Percentiles rank a stretch among this genome's conserved stretches.
Evolutionary conservation across 1,140 invertebrate species (phyloP).

Genomic region (Aphelenchoides fujianensis): DNA sequence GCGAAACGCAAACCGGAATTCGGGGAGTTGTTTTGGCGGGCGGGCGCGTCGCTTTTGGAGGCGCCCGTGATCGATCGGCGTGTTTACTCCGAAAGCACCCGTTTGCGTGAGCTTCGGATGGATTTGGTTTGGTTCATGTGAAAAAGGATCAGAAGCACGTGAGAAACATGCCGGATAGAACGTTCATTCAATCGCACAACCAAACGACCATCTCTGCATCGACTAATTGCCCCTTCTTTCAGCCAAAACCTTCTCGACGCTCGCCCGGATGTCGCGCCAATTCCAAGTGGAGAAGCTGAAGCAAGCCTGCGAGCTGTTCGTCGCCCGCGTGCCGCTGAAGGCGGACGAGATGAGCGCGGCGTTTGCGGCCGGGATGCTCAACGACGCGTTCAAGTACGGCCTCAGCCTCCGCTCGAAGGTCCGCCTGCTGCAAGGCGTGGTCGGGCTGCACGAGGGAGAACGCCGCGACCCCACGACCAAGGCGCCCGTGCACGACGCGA

Average conservation of each 20-base stretch:
- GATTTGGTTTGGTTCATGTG: too few relatives aligned
- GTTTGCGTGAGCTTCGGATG: too few relatives aligned
- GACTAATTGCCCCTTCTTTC: constrained; percentile 16
- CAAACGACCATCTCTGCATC: not conserved
- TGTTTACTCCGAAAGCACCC: too few relatives aligned
- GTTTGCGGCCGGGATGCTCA: constrained; percentile 14
- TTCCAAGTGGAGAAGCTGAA: constrained; percentile 33
- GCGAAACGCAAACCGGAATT: too few relatives aligned
- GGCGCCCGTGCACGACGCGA: not conserved
- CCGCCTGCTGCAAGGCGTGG: constrained; percentile 24
- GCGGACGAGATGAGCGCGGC: not conserved
- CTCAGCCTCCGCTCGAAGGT: constrained; percentile 20
- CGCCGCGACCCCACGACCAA: not conserved
- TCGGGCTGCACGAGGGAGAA: constrained; percentile 4
- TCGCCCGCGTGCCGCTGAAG: constrained; percentile 22
- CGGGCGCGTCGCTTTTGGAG: not conserved
- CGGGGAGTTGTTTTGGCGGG: not conserved
- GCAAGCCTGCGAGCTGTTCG: constrained; percentile 28
- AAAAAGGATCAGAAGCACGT: too few relatives aligned
- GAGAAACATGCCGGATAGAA: too few relatives aligned
- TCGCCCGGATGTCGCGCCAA: constrained; percentile 30
- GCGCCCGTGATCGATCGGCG: not conserved
- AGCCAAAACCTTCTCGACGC: constrained; percentile 27
- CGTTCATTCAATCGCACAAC: constrained; percentile 9
- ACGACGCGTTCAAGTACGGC: constrained; percentile 23